phyloP scores from a whole-genome alignment of 2,113 vertebrate species.

The Tricholaema leucomelas region DNA sequence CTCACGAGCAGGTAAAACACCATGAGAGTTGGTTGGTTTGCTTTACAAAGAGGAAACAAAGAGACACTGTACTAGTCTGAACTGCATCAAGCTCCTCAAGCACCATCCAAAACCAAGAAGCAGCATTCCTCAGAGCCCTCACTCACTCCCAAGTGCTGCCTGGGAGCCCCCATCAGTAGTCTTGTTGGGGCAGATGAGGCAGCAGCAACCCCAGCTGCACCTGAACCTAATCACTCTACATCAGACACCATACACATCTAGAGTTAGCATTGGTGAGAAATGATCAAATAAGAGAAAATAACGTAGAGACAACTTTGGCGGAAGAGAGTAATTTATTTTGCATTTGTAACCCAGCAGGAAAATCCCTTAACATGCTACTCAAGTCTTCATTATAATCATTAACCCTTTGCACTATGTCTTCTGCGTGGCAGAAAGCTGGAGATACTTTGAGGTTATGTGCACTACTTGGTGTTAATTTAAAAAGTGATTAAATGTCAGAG shows the following conservation, averaged over 20 bases:
- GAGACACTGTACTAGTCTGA: background rate
- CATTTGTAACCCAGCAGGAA: background rate
- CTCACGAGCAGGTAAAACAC: background rate
- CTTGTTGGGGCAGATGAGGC: background rate
- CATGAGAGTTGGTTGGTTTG: too few species aligned
- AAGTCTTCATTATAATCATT: background rate
- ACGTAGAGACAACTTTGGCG: background rate
- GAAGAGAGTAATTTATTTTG: background rate
- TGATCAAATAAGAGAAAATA: background rate
- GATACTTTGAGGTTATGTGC: background rate
- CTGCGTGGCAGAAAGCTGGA: background rate
- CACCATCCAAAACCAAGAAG: background rate
- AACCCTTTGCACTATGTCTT: background rate
- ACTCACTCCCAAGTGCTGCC: accelerated
- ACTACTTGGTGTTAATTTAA: background rate
- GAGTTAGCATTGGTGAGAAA: background rate
- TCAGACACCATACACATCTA: background rate
- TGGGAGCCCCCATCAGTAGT: background rate
- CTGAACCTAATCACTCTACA: background rate
- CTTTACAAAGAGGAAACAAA: background rate
- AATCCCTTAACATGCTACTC: background rate
- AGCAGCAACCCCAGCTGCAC: background rate
- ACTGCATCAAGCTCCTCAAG: accelerated
- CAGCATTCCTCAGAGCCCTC: background rate
- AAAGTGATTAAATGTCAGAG: background rate